Evolutionary conservation across 1,140 invertebrate species (phyloP), one percentile per base, ranked within the genome.

Genomic region (Ericerus pela): DNA sequence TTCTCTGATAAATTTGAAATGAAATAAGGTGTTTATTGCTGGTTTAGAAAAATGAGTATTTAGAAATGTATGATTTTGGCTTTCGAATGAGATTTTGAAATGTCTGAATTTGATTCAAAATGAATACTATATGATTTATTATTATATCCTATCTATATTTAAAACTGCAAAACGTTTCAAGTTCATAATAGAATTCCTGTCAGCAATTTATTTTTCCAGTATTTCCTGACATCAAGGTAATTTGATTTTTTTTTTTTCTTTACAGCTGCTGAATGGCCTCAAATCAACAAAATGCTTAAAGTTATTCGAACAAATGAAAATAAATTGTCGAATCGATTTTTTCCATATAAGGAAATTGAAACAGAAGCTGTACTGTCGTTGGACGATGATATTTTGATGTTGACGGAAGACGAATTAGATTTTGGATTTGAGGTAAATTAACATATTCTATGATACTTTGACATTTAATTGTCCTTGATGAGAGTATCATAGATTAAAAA

Each of bases 341-440:
- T 81, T 70, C 90, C 90, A 0, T 94, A 91, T 69, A 80, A 83
- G 61, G 89, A 94, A 69, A 94, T 94, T 59, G 85, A 92, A 75
- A 93, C 90, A 1, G 90, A 94, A 72, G 88, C 87, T 33, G 81
- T 94, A 57, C 69, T 95, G 61, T 86, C 88, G 1, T 85, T 95
- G 60, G 90, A 95, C 68, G 90, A 94, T 70, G 90, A 95, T 67
- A 94, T 94, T 61, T 79, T 89, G 10, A 95, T 95, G 90, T 68
- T 97, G 57, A 94, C 88, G 20, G 76, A 87, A 4, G 89, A 94
- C 73, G 90, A 95, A 72, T 71, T 95, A 20, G 88, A 94, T 68
- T 94, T 94, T 73, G 89, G 85, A 66, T 88, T 76, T 74, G 79
- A 83, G 68, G 78, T 78, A 67, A 60, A 24, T 41, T 36, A 10